These are phyloP conservation scores for Aegithalos caudatus DNA, from an alignment of 2,113 vertebrate species.

Conservation along the genomic window DNA sequence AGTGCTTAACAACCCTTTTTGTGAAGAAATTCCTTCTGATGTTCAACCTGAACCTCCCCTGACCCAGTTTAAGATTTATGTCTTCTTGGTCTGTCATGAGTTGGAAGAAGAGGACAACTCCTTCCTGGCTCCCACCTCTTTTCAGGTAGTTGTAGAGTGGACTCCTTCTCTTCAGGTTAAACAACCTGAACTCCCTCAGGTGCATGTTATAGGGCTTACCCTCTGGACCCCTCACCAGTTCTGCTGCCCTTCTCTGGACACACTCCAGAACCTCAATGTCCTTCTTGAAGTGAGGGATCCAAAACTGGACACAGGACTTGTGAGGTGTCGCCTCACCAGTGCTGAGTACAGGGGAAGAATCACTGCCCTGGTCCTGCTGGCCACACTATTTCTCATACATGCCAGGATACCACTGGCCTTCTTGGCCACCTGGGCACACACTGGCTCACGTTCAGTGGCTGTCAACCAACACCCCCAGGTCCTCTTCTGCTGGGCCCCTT, in stretches of 20 bases:
- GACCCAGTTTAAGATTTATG: not conserved
- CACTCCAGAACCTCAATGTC: not conserved
- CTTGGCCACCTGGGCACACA: not conserved
- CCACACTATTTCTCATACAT: not conserved
- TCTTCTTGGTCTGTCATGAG: not conserved
- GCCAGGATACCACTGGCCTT: not conserved
- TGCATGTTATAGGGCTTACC: accelerated
- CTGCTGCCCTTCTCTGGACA: not conserved
- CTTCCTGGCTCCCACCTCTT: not conserved
- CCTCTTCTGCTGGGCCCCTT: not conserved
- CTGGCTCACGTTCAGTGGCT: not conserved
- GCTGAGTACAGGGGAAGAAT: accelerated
- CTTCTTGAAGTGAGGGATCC: not conserved
- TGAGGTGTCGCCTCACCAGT: accelerated
- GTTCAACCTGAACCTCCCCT: not conserved
- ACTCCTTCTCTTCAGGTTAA: not conserved
- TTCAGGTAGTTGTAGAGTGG: not conserved
- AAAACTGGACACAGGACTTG: not conserved
- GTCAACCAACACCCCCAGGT: not conserved
- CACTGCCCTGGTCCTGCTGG: not conserved
- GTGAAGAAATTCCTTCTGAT: not conserved
- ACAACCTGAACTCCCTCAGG: not conserved
- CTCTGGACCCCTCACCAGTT: not conserved
- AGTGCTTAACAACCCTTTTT: not conserved
- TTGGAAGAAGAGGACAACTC: accelerated